These are phyloP conservation scores for Pristiophorus japonicus DNA, from an alignment of 2,113 vertebrate species.

Conservation along the genomic window DNA sequence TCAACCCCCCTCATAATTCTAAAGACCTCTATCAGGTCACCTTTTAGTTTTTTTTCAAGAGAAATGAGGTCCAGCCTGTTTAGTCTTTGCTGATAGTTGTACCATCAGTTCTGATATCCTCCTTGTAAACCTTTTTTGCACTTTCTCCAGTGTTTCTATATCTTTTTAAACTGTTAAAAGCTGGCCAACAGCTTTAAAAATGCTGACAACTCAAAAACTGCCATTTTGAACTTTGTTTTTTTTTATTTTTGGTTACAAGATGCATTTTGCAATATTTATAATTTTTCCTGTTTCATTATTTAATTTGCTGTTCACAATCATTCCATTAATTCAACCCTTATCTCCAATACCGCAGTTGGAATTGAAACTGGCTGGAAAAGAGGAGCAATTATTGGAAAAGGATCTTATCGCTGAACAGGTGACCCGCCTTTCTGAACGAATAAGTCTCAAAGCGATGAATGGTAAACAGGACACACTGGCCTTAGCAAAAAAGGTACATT, in stretches of 20 bases:
- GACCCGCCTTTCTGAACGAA: constrained; percentile 57
- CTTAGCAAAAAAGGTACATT: constrained; percentile 68
- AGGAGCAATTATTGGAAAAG: constrained; percentile 72
- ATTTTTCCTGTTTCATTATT: background rate
- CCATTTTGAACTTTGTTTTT: background rate
- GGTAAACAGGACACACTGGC: constrained; percentile 61
- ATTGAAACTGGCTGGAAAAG: constrained; percentile 62
- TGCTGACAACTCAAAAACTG: background rate
- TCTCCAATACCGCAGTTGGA: constrained; percentile 62
- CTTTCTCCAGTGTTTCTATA: background rate
- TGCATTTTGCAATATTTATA: background rate
- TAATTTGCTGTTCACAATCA: background rate
- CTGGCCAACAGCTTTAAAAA: background rate
- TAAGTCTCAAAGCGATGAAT: constrained; percentile 51
- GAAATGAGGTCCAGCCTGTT: no score
- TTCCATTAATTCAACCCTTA: background rate
- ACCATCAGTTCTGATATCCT: background rate
- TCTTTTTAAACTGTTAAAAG: background rate
- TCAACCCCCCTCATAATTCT: background rate
- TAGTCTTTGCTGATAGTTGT: no score
- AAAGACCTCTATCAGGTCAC: background rate
- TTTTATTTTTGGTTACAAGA: background rate
- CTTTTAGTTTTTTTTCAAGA: background rate
- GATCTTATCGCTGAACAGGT: constrained; percentile 73
- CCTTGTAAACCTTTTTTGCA: background rate